Evolutionary conservation across 2,113 vertebrate species (phyloP).

Genomic region (Anarhynchus alexandrinus): DNA sequence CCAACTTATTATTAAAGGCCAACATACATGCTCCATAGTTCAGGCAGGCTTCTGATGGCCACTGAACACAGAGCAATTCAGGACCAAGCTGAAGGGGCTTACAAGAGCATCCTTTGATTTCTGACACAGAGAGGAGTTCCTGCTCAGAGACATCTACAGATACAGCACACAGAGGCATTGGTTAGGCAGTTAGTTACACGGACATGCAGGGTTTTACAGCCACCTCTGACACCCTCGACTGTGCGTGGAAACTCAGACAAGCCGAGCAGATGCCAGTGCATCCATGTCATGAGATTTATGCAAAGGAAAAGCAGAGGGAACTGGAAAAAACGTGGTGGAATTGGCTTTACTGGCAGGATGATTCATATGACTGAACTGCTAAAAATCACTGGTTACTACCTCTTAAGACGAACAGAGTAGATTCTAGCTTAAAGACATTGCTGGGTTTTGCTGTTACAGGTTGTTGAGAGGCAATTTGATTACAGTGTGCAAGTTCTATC

Average conservation of each 20-base stretch:
- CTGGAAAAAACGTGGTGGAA: conserved; percentile 5
- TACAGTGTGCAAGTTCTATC: neutral
- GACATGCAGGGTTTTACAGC: neutral
- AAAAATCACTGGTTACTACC: conserved; percentile 9
- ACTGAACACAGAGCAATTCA: neutral
- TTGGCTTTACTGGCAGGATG: neutral
- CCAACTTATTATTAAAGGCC: neutral
- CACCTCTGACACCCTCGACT: neutral
- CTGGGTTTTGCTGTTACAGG: neutral
- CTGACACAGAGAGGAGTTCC: neutral
- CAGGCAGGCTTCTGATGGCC: neutral
- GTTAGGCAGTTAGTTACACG: neutral
- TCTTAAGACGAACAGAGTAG: neutral
- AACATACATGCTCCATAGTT: neutral
- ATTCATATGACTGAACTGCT: conserved; percentile 2
- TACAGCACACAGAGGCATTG: neutral
- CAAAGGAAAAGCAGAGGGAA: conserved; percentile 12
- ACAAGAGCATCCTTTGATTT: neutral
- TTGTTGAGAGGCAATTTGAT: conserved; percentile 26
- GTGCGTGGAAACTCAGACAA: neutral
- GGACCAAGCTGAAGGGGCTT: neutral
- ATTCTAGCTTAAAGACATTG: neutral
- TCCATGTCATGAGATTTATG: neutral
- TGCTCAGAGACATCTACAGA: neutral
- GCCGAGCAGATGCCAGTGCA: neutral